Percentiles rank a stretch among this genome's conserved stretches.
Evolutionary conservation across 2,113 vertebrate genomes (phyloP).

Genomic region (Scatophagus argus): DNA sequence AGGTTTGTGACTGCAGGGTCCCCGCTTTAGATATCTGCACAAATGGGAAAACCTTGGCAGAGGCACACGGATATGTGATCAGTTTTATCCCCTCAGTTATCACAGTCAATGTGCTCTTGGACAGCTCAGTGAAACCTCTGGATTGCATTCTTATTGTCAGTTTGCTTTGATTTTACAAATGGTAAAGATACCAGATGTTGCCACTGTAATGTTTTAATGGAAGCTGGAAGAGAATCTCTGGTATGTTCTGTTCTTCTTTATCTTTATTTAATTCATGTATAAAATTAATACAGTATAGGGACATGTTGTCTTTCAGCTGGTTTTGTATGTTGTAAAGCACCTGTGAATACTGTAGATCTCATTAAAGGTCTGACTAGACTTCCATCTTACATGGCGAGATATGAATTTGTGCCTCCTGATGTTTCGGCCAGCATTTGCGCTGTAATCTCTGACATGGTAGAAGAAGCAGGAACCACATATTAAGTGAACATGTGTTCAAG

Average conservation of each 20-base stretch:
- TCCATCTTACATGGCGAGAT: not conserved
- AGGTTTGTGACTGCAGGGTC: conserved; percentile 22
- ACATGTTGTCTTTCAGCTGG: not conserved
- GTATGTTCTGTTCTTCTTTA: no score
- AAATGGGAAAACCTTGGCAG: conserved; percentile 12
- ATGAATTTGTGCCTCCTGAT: not conserved
- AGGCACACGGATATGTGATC: not conserved
- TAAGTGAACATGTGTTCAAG: not conserved
- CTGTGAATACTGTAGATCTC: not conserved
- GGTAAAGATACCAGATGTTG: not conserved
- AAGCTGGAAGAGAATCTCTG: no score
- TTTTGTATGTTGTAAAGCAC: not conserved
- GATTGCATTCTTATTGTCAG: not conserved
- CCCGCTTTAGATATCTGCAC: conserved; percentile 12
- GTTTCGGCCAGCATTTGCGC: no score
- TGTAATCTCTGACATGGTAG: not conserved
- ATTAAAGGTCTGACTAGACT: not conserved
- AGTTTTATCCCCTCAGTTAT: not conserved
- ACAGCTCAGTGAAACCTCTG: not conserved
- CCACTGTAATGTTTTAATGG: no score
- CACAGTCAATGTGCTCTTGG: not conserved
- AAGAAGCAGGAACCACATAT: not conserved
- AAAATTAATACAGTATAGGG: not conserved
- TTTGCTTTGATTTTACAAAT: not conserved
- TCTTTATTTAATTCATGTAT: no score